A percentile compares a stretch with the other conserved stretches of the same genome.
phyloP scores from a whole-genome alignment of 1,140 invertebrate species.

The Propsilocerus akamusi region DNA sequence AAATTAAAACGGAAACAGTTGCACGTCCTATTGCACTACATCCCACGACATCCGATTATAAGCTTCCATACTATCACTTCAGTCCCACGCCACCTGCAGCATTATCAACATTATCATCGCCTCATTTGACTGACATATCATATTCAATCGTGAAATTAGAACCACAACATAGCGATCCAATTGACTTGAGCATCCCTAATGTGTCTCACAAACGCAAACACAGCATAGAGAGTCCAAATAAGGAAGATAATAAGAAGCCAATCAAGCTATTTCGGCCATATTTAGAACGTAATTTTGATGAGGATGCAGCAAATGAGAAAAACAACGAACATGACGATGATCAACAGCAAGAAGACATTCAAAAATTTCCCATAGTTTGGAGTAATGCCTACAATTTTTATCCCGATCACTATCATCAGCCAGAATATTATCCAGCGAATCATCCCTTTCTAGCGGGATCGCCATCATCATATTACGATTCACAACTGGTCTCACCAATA shows the following conservation, averaged over 20 bases:
- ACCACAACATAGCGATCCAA: not conserved
- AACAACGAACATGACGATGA: not conserved
- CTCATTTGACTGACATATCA: not conserved
- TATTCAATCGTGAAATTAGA: not conserved
- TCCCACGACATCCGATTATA: not conserved
- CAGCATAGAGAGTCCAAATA: not conserved
- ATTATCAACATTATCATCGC: not conserved
- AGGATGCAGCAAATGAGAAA: not conserved
- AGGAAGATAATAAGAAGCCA: not conserved
- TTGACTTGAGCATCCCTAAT: not conserved
- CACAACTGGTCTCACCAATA: not conserved
- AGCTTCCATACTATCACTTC: not conserved
- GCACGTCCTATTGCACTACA: not conserved
- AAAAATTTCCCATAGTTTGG: not conserved
- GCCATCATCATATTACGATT: not conserved
- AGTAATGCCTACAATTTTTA: not conserved
- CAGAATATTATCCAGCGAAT: slow-evolving; percentile 4
- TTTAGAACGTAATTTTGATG: not conserved
- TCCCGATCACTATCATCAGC: not conserved
- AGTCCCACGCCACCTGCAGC: not conserved
- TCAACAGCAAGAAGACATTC: not conserved
- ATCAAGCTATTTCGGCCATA: not conserved
- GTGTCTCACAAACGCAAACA: not conserved
- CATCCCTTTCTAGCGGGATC: not conserved
- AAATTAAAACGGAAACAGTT: not conserved